Percentiles rank a stretch among this genome's conserved stretches.
Evolutionary conservation across 2,797 vertebrate genomes (phyloP).

Genomic region (Huso huso): DNA sequence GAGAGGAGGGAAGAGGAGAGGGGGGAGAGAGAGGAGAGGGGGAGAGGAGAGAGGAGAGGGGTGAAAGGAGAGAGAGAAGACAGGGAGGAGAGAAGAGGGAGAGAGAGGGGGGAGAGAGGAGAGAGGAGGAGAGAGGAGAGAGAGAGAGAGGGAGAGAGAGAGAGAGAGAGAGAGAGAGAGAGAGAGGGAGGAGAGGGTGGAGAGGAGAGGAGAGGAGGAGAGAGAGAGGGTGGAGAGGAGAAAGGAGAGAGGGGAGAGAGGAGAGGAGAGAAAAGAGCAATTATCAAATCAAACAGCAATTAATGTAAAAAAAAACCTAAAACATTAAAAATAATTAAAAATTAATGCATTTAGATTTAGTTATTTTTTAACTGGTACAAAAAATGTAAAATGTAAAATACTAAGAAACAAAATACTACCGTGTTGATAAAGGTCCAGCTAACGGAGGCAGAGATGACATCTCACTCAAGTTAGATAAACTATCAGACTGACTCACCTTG

Average conservation of each 20-base stretch:
- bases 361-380: too few species aligned
- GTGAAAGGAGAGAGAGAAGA: neutral
- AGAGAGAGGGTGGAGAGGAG: too few species aligned
- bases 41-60: slow-evolving; percentile 14
- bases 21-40: neutral
- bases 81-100: slow-evolving; percentile 17
- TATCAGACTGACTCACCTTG: slow-evolving; percentile 48
- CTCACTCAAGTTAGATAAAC: too few species aligned
- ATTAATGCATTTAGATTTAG: too few species aligned
- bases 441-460: too few species aligned
- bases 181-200: neutral
- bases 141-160: neutral
- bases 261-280: neutral
- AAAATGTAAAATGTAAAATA: too few species aligned
- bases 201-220: too few species aligned
- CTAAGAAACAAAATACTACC: too few species aligned
- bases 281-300: neutral
- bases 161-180: neutral
- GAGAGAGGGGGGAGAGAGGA: slow-evolving; percentile 11
- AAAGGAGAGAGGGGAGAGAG: too few species aligned
- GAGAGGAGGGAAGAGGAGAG: neutral
- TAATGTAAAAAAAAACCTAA: neutral
- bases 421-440: too few species aligned
- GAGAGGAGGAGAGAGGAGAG: neutral
- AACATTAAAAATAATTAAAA: neutral